Evolutionary conservation across 2,797 vertebrate genomes (phyloP), one percentile per base, ranked within the genome.

Genomic region (Pangasius sanitwongsei): DNA sequence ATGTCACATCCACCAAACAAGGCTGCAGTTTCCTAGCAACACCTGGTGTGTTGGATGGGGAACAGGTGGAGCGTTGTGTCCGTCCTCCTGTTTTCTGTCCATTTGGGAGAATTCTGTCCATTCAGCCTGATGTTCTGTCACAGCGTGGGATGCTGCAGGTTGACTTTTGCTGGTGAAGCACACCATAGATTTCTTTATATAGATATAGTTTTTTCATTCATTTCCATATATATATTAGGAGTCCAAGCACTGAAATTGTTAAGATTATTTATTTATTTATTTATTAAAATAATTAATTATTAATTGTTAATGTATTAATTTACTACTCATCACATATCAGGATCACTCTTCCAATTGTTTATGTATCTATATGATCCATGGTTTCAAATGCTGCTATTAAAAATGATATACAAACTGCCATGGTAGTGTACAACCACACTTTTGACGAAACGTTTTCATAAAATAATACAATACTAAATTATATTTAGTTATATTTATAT

Each of bases 1-100:
- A 83, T 83, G 67, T 65, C 74, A 85, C 72, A 44, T 85, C 75
- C 87, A 85, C 89, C 88, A 90, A 90, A 90, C 89, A 89, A 84
- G 86, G 15, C 72, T 88, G 16, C 87, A 83, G 91, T 92, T 91
- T 87, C 91, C 90, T 91, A 92, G 91, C 90, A 92, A 92, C 91
- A 88, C 86, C 65, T 88, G 89, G 44, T 78, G 74, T 80, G n/a
- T n/a, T 44, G 55, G 70, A n/a, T 70, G 85, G 87, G 78, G 57
- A 87, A 57, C 88, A 89, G 86, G 86, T 90, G 72, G 82, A 84
- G 59, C 34, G 44, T 70, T 57, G 81, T 84, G 74, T 88, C 86
- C 67, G 20, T n/a, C 83, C 83, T 69, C 44, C 83, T 74, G 83
- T 87, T 86, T 72, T 31, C 41, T 61, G 78, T 77, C 83, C 86